phyloP scores from a whole-genome alignment of 2,888 invertebrate genomes.

The Hecatera dysodea region DNA sequence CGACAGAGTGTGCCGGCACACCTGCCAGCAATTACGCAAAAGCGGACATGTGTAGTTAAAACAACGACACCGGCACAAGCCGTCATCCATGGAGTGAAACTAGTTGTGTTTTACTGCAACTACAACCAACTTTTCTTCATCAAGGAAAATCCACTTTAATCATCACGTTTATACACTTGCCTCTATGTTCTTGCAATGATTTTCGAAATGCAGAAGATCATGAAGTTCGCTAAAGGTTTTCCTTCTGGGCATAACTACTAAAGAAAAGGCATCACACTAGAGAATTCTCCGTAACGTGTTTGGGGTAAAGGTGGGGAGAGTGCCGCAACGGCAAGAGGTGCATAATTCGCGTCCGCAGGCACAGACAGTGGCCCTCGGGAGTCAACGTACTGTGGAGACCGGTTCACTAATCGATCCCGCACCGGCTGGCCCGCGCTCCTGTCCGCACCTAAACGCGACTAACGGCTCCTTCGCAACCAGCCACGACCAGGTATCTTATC shows the following conservation, averaged over 20 bases:
- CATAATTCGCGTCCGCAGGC: conserved; percentile 82
- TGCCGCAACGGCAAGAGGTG: conserved; percentile 76
- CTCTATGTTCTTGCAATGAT: not conserved
- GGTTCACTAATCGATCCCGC: conserved; percentile 90
- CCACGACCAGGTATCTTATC: conserved; percentile 72
- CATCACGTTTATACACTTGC: not conserved
- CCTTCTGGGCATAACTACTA: not conserved
- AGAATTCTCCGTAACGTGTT: conserved; percentile 30
- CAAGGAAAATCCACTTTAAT: conserved; percentile 13
- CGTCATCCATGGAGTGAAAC: conserved; percentile 79
- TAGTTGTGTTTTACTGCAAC: conserved; percentile 71
- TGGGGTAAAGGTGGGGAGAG: conserved; percentile 53
- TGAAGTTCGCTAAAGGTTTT: not conserved
- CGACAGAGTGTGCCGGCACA: conserved; percentile 71
- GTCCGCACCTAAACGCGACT: conserved; percentile 87
- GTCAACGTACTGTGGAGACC: conserved; percentile 88
- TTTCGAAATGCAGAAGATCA: not conserved
- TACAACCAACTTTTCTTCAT: conserved; percentile 38
- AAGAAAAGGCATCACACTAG: conserved; percentile 4
- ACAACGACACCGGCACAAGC: conserved; percentile 74
- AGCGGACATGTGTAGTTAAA: conserved; percentile 78
- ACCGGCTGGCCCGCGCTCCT: conserved; percentile 84
- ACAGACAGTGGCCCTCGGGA: conserved; percentile 83
- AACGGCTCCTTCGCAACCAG: conserved; percentile 85
- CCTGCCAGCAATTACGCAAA: conserved; percentile 80